Evolutionary conservation across 2,113 vertebrate species (phyloP).

Genomic region (Neofelis nebulosa): DNA sequence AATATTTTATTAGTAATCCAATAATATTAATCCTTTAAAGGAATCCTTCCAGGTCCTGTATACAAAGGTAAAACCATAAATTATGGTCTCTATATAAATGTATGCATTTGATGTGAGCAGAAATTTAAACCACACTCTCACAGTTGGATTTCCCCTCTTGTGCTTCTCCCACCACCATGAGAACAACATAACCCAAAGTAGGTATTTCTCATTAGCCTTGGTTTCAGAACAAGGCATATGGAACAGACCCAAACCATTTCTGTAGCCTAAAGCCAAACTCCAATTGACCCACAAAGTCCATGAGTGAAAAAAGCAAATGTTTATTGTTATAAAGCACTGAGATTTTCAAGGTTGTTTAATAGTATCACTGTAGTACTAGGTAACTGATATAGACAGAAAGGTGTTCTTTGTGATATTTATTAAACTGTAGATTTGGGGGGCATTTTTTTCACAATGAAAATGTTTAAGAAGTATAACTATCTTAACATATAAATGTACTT

Average conservation of each 20-base stretch:
- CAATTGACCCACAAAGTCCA: neutral
- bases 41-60: neutral
- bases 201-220: neutral
- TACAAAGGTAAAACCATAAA: constrained; percentile 21
- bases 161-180: neutral
- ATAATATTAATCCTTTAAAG: neutral
- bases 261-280: neutral
- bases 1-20: neutral
- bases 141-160: neutral
- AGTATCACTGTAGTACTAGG: neutral
- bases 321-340: neutral
- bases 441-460: constrained; percentile 27
- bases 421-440: neutral
- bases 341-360: neutral
- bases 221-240: neutral
- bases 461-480: neutral
- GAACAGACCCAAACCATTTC: neutral
- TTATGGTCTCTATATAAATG: neutral
- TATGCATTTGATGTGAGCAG: neutral
- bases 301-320: neutral
- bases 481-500: neutral
- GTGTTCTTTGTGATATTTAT: neutral
- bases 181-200: neutral
- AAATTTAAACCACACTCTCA: neutral
- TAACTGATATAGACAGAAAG: neutral